These are phyloP conservation scores for Lacerta viridis DNA, from an alignment of 2,797 vertebrate genomes.

Conservation along the genomic window DNA sequence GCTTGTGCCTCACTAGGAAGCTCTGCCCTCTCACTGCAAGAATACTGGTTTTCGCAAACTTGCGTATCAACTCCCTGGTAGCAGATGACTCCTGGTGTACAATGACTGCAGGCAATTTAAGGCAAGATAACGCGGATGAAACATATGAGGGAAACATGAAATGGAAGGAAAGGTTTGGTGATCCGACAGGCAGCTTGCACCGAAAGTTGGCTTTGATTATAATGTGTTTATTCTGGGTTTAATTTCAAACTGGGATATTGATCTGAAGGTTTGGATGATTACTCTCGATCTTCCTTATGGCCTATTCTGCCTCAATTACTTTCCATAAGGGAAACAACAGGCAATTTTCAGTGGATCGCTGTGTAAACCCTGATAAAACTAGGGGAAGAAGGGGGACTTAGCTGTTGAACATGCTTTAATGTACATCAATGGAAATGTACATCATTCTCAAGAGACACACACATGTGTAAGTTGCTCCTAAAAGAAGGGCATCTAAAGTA, in stretches of 20 bases:
- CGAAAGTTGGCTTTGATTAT: neutral
- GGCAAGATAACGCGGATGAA: slow-evolving; percentile 49
- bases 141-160: neutral
- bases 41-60: neutral
- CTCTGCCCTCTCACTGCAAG: no score
- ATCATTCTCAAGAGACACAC: neutral
- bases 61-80: neutral
- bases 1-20: neutral
- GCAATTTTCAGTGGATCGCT: neutral
- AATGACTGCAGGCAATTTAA: slow-evolving; percentile 29
- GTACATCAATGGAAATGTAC: neutral
- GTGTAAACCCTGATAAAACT: neutral
- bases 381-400: no score
- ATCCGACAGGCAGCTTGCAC: slow-evolving; percentile 10
- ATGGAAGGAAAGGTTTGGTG: slow-evolving; percentile 9
- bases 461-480: neutral
- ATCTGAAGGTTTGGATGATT: neutral
- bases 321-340: neutral
- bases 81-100: neutral
- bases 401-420: neutral
- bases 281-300: neutral
- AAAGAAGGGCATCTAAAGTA: neutral
- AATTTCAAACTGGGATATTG: neutral
- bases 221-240: neutral
- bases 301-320: neutral